phyloP scores from a whole-genome alignment of 2,797 vertebrate genomes.

The Diglossa cyanea region DNA sequence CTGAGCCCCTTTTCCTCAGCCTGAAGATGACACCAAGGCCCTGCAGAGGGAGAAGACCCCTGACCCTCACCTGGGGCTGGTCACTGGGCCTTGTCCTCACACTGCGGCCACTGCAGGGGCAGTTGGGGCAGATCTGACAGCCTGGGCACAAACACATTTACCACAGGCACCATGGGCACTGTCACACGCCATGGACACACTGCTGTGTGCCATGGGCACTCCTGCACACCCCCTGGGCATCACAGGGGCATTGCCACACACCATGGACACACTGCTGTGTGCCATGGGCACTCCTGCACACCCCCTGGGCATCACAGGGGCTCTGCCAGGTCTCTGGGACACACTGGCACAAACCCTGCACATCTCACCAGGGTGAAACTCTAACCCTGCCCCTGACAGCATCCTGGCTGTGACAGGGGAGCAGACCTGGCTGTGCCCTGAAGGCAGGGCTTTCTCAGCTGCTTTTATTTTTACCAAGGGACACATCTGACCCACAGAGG shows the following conservation, averaged over 20 bases:
- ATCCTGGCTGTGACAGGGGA: neutral
- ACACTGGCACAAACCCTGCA: accelerated
- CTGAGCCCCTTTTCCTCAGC: neutral
- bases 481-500: accelerated
- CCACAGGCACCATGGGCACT: neutral
- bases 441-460: neutral
- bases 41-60: accelerated
- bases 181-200: neutral
- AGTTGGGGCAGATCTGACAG: neutral
- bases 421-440: neutral
- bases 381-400: accelerated
- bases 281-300: neutral
- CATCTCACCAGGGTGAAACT: accelerated
- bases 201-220: neutral
- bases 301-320: neutral
- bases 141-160: neutral
- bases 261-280: neutral
- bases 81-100: accelerated
- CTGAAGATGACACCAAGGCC: accelerated
- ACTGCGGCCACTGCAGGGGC: neutral
- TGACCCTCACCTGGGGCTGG: accelerated
- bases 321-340: neutral
- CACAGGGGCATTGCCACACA: neutral
- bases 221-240: neutral
- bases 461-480: neutral